phyloP scores from a whole-genome alignment of 2,797 vertebrate species.

The Leptatherina wallacei region DNA sequence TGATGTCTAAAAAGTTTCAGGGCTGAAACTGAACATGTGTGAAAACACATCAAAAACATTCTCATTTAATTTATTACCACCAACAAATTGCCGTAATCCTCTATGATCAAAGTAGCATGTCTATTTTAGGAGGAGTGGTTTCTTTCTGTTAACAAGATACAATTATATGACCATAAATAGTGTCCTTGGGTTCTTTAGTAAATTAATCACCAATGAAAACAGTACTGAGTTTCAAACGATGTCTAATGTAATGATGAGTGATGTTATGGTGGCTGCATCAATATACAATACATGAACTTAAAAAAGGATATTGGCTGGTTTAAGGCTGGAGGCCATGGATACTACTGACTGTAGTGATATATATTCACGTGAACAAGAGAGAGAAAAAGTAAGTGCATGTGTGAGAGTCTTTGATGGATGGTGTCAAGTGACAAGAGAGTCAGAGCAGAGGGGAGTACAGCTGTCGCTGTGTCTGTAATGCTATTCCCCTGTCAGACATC shows the following conservation, averaged over 20 bases:
- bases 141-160: neutral
- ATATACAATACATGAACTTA: no score
- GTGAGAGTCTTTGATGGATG: conserved; percentile 60
- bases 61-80: neutral
- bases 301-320: neutral
- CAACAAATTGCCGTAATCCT: neutral
- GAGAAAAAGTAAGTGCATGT: neutral
- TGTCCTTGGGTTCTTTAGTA: neutral
- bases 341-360: neutral
- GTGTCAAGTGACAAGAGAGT: conserved; percentile 59
- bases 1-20: no score
- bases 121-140: neutral
- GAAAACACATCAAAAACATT: neutral
- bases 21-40: no score
- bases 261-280: no score
- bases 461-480: conserved; percentile 55
- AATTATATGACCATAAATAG: neutral
- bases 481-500: conserved; percentile 68
- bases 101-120: neutral
- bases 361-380: conserved; percentile 14
- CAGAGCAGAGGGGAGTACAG: conserved; percentile 39
- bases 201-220: neutral
- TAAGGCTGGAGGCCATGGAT: neutral
- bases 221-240: no score
- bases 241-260: no score